Evolutionary conservation across 1,140 invertebrate genomes (phyloP).

Genomic region (Neelides sp.): DNA sequence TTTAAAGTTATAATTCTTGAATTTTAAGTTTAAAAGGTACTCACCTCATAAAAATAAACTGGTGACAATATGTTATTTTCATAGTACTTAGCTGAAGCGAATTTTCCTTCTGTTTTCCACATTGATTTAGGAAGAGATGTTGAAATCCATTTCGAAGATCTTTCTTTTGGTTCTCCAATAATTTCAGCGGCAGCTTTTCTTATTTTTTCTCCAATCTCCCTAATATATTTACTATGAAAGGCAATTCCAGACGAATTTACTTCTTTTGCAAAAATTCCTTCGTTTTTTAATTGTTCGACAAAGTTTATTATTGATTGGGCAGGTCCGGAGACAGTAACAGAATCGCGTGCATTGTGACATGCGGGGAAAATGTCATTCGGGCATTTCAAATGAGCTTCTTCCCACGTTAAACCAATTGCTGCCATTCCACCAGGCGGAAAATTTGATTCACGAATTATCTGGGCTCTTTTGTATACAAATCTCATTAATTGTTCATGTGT

Average conservation of each 20-base stretch:
- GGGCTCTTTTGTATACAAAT: slow-evolving; percentile 52
- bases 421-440: slow-evolving; percentile 45
- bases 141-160: slow-evolving; percentile 74
- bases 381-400: slow-evolving; percentile 56
- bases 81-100: slow-evolving; percentile 82
- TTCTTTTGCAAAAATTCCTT: slow-evolving; percentile 73
- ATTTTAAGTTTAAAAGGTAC: no score
- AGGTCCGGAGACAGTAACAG: slow-evolving; percentile 85
- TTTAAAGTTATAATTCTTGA: no score
- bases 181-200: slow-evolving; percentile 46
- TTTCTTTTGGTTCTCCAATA: slow-evolving; percentile 45
- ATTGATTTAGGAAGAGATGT: slow-evolving; percentile 72
- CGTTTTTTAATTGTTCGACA: slow-evolving; percentile 54
- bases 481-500: slow-evolving; percentile 71
- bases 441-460: slow-evolving; percentile 42
- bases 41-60: no score
- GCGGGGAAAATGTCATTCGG: slow-evolving; percentile 67
- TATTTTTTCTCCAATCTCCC: slow-evolving; percentile 62
- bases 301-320: slow-evolving; percentile 54
- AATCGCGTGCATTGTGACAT: slow-evolving; percentile 85
- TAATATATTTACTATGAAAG: slow-evolving; percentile 59
- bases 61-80: slow-evolving; percentile 88
- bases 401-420: slow-evolving; percentile 46
- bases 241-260: slow-evolving; percentile 80
- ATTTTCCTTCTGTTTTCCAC: slow-evolving; percentile 65